phyloP scores from a whole-genome alignment of 37 sponge, comb jelly and placozoan species.

The Cliona cf. orientalis region DNA sequence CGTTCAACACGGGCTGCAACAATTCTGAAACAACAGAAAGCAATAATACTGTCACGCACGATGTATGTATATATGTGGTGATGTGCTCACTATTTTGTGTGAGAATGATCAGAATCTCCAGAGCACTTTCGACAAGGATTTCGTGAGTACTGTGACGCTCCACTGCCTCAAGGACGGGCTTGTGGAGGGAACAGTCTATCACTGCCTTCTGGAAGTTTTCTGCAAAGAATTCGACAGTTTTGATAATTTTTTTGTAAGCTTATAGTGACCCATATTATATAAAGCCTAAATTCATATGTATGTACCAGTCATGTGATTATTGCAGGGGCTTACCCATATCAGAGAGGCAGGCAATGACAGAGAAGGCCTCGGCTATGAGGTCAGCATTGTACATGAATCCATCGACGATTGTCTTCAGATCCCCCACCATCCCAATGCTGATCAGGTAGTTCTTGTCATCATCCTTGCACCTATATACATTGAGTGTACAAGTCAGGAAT shows the following conservation, averaged over 20 bases:
- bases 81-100: constrained; percentile 28
- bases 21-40: not conserved
- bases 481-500: too few relatives aligned
- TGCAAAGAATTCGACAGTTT: not conserved
- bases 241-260: too few relatives aligned
- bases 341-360: constrained; percentile 61
- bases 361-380: constrained; percentile 57
- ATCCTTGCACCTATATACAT: constrained; percentile 26
- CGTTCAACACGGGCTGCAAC: constrained; percentile 28
- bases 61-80: too few relatives aligned
- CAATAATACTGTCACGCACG: too few relatives aligned
- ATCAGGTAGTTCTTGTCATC: constrained; percentile 33
- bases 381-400: constrained; percentile 8
- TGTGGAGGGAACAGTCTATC: constrained; percentile 2
- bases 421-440: constrained; percentile 9
- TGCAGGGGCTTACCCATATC: constrained; percentile 31
- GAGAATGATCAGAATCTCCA: constrained; percentile 51
- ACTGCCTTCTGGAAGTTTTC: constrained; percentile 27
- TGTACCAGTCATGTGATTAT: not conserved
- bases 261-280: not conserved
- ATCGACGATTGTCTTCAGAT: constrained; percentile 42
- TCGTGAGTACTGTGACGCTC: constrained; percentile 15
- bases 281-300: not conserved
- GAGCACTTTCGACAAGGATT: constrained; percentile 43
- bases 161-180: constrained; percentile 13